A percentile compares a stretch with the other conserved stretches of the same genome.
Evolutionary conservation across 2,888 invertebrate genomes (phyloP).

Genomic region (Scaptomyza caliginosa): DNA sequence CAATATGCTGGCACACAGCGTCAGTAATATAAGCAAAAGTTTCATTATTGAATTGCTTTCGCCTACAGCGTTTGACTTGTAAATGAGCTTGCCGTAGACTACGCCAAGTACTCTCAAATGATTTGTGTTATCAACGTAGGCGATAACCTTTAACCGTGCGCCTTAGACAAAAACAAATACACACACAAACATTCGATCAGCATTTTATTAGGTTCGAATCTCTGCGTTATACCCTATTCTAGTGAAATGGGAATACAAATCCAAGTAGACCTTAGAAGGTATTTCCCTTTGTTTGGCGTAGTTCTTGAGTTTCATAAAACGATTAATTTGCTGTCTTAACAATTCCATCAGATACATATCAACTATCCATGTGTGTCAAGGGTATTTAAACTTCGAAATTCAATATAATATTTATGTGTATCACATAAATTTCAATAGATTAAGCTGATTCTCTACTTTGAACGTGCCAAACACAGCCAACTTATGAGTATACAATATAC

Average conservation of each 20-base stretch:
- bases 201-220: background rate
- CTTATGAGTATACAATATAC: background rate
- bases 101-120: background rate
- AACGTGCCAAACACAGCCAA: background rate
- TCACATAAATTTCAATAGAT: too few species aligned
- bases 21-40: constrained; percentile 25
- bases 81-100: constrained; percentile 14
- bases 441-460: background rate
- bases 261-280: background rate
- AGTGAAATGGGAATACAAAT: background rate
- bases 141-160: constrained; percentile 38
- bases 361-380: background rate
- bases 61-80: constrained; percentile 14
- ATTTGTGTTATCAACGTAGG: background rate
- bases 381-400: background rate
- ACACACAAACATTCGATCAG: constrained; percentile 2
- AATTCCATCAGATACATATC: too few species aligned
- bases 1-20: constrained; percentile 16
- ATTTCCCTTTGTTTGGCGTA: too few species aligned
- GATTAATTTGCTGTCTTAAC: too few species aligned
- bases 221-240: background rate
- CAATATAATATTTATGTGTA: too few species aligned
- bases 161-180: constrained; percentile 4
- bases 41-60: constrained; percentile 50
- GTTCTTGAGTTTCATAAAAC: too few species aligned